Conservation (phyloP, 2,113 vertebrate genomes). For the Pseudonaja textilis region DNA sequence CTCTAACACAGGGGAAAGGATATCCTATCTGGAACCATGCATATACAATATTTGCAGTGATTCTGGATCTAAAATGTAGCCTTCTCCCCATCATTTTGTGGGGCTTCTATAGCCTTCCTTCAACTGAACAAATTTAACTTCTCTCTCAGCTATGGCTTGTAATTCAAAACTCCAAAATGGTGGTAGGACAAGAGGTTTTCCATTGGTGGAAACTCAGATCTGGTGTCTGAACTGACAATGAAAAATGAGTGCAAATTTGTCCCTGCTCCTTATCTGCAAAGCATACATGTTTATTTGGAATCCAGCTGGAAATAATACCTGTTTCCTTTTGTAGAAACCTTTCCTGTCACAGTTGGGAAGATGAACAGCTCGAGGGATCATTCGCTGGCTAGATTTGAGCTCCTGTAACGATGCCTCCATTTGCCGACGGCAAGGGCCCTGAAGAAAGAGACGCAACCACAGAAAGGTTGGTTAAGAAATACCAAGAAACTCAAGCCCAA, state of each 20-base stretch:
- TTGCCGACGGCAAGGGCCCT: constrained; percentile 96
- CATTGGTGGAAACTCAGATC: background rate
- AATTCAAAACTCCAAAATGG: background rate
- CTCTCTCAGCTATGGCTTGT: background rate
- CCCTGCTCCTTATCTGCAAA: background rate
- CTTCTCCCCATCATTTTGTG: background rate
- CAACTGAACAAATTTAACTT: background rate
- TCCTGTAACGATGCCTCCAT: constrained; percentile 93
- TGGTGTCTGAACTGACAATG: background rate
- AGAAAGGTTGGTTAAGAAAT: background rate
- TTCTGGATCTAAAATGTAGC: background rate
- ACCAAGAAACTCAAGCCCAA: background rate
- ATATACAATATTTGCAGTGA: background rate
- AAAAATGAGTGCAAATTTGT: background rate
- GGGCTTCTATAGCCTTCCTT: background rate
- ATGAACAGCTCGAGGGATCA: constrained; percentile 89
- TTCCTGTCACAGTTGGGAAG: constrained; percentile 97
- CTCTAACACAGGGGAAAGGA: background rate
- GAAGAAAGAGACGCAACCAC: background rate
- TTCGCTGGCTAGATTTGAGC: constrained; percentile 88
- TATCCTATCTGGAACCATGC: background rate
- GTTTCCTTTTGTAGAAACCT: constrained; percentile 98
- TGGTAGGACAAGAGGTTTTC: background rate
- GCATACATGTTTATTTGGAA: background rate
- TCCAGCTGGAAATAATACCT: constrained; percentile 69